Evolutionary conservation across 2,797 vertebrate species (phyloP).

Genomic region (Chrosomus eos): DNA sequence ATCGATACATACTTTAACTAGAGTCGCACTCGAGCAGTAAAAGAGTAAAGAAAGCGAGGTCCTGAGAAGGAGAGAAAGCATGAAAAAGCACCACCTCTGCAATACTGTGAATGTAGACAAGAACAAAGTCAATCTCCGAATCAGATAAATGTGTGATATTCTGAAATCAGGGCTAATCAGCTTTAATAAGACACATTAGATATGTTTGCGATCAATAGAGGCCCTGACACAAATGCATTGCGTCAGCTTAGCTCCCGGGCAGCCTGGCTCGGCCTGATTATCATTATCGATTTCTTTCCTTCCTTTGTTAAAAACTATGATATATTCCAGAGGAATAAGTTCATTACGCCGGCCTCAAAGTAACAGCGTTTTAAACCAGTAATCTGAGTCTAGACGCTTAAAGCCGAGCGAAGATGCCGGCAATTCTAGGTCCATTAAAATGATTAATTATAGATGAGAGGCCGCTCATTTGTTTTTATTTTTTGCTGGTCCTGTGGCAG

Average conservation of each 20-base stretch:
- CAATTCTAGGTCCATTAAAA: constrained; percentile 65
- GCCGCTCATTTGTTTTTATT: constrained; percentile 62
- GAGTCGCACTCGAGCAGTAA: neutral
- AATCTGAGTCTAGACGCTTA: constrained; percentile 62
- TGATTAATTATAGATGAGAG: constrained; percentile 68
- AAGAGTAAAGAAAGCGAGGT: neutral
- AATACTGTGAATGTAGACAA: neutral
- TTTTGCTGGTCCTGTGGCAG: constrained; percentile 56
- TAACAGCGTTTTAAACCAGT: constrained; percentile 53
- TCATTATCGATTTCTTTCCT: constrained; percentile 65
- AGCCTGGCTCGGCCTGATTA: constrained; percentile 59
- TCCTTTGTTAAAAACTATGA: constrained; percentile 68
- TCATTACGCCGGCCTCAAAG: constrained; percentile 61
- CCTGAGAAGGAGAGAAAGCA: neutral
- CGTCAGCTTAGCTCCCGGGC: constrained; percentile 50
- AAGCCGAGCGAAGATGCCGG: constrained; percentile 60
- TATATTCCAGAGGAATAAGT: constrained; percentile 67
- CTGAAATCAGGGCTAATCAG: constrained; percentile 62
- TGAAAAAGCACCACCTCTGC: constrained; percentile 3
- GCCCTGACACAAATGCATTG: constrained; percentile 59
- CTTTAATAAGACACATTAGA: constrained; percentile 59
- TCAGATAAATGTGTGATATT: constrained; percentile 46
- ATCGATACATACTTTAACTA: constrained; percentile 37
- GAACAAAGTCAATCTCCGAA: constrained; percentile 39
- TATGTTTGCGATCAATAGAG: constrained; percentile 62